Evolutionary conservation across 2,113 vertebrate genomes (phyloP).

Genomic region (Grallaria varia): DNA sequence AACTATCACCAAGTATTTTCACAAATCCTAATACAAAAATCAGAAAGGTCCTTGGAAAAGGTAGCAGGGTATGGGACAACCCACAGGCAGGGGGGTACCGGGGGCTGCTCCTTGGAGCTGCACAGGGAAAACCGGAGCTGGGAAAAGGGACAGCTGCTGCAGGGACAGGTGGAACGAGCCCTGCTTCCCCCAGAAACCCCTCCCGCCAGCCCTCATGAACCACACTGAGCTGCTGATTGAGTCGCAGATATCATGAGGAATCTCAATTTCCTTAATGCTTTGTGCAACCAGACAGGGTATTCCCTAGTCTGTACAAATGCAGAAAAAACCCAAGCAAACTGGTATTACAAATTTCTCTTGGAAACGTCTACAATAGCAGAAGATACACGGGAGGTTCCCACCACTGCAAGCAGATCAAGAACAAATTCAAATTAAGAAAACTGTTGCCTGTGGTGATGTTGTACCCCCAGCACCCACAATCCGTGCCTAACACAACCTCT

Average conservation of each 20-base stretch:
- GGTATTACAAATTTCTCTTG: background rate
- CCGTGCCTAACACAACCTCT: fast-evolving
- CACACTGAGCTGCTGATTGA: background rate
- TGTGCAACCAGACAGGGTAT: background rate
- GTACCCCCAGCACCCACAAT: background rate
- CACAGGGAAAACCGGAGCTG: fast-evolving
- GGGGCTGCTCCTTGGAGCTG: background rate
- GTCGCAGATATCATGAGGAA: background rate
- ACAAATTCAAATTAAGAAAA: background rate
- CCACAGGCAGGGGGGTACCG: fast-evolving
- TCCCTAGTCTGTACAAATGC: background rate
- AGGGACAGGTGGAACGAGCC: background rate
- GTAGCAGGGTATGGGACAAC: fast-evolving
- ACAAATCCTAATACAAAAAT: background rate
- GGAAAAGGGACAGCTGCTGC: background rate
- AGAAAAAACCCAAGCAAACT: background rate
- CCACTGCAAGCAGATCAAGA: background rate
- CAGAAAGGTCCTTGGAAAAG: background rate
- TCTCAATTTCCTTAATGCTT: background rate
- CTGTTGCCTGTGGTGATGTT: background rate
- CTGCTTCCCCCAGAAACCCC: background rate
- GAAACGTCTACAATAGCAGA: background rate
- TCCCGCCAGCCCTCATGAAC: background rate
- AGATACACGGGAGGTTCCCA: background rate
- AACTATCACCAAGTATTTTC: background rate